Base-by-base conservation (phyloP, 2,888 invertebrate genomes). In the Tetragnatha montana region DNA sequence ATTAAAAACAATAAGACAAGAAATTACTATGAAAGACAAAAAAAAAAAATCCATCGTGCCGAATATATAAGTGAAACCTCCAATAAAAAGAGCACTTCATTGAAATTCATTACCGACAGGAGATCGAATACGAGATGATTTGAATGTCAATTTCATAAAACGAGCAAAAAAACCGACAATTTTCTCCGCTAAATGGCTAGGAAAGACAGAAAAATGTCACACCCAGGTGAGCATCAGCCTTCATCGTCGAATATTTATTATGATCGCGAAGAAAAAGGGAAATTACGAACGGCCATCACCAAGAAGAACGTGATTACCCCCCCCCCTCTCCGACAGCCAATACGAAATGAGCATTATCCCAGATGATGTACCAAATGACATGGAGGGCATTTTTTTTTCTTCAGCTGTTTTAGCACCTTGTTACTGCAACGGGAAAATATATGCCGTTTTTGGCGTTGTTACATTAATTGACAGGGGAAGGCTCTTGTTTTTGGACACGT, bases 391-490 rank as follows among this genome's bases (percentile, higher is more conserved):
- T 74, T 21, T 14, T 21, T 14, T 22, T 19, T 74, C 35, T 74
- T 19, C 35, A 35, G 21, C 74, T 35, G 22, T 19, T 35, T 74
- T 19, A 74, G 74, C 21, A 19, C 74, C 74, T 74, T 35, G 74
- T 74, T 74, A 74, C 35, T 22, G 74, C 22, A 22, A 21, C 35
- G 22, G 21, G 17, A 21, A 6, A 74, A 10, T 74, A 19, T 17
- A 21, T 22, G 74, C 17, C 35, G 19, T 74, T 35, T 74, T 74
- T 19, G 35, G 8, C 74, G 22, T 74, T 74, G 74, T 74, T 74
- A 74, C 14, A 74, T 74, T 74, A 74, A 74, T 74, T 74, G 74
- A 22, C 35, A 8, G 74, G 6, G n/a, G n/a, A n/a, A n/a, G n/a
- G 35, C 35, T 35, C 35, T 35, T 35, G 35, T 35, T 35, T 35